Evolutionary conservation across 2,797 vertebrate genomes (phyloP).

Genomic region (Sternarchorhynchus goeldii): DNA sequence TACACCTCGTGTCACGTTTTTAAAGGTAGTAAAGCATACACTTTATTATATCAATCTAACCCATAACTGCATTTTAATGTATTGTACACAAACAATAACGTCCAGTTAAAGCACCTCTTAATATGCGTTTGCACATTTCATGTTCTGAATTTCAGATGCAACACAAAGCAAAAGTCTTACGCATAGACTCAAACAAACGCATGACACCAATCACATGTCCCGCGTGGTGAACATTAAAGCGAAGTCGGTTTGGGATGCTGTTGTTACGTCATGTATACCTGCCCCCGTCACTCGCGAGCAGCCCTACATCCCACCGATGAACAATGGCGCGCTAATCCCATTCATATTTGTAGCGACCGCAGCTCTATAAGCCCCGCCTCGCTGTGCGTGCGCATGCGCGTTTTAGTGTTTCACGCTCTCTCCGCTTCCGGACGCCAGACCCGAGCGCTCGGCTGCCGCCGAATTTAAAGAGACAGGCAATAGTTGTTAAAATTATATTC

Average conservation of each 20-base stretch:
- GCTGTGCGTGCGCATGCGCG: slow-evolving; percentile 69
- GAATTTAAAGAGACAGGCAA: slow-evolving; percentile 86
- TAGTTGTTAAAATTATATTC: slow-evolving; percentile 77
- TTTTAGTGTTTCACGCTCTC: slow-evolving; percentile 65
- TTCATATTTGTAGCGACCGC: slow-evolving; percentile 33
- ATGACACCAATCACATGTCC: too few relatives aligned
- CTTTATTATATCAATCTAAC: too few relatives aligned
- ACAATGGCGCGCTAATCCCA: slow-evolving; percentile 37
- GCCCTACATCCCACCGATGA: neutral
- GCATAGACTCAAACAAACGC: too few relatives aligned
- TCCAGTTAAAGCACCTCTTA: neutral
- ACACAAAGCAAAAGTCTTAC: too few relatives aligned
- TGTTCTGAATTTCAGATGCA: neutral
- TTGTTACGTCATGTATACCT: too few relatives aligned
- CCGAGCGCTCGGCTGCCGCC: slow-evolving; percentile 77
- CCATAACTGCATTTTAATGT: too few relatives aligned
- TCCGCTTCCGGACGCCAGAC: slow-evolving; percentile 81
- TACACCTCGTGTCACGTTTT: too few relatives aligned
- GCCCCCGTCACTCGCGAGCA: too few relatives aligned
- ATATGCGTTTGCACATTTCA: neutral
- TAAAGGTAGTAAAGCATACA: too few relatives aligned
- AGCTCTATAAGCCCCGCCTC: slow-evolving; percentile 62
- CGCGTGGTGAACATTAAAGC: too few relatives aligned
- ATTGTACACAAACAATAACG: neutral
- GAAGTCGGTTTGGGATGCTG: too few relatives aligned